Evolutionary conservation across 2,113 vertebrate species (phyloP).

Genomic region (Burhinus bistriatus): DNA sequence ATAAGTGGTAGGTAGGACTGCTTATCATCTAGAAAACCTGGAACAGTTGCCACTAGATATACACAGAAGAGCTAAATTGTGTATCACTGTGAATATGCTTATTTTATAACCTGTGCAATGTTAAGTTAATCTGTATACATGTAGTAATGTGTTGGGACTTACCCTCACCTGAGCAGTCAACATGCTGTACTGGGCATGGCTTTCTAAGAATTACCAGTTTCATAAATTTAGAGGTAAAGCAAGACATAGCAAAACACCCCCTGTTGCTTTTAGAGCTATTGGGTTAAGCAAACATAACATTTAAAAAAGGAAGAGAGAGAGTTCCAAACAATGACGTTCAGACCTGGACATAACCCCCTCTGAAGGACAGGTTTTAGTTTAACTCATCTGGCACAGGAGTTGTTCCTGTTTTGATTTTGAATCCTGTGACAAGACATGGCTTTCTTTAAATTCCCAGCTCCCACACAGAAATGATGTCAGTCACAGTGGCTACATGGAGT

Average conservation of each 20-base stretch:
- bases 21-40: not conserved
- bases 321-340: not conserved
- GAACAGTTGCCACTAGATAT: not conserved
- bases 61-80: not conserved
- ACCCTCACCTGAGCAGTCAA: not conserved
- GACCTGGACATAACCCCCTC: accelerated
- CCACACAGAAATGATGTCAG: not conserved
- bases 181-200: not conserved
- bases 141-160: not conserved
- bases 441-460: not conserved
- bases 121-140: not conserved
- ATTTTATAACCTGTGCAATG: not conserved
- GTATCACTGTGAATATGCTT: not conserved
- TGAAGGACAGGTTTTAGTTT: not conserved
- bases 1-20: not conserved
- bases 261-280: not conserved
- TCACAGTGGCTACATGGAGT: not conserved
- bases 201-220: not conserved
- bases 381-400: not conserved
- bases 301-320: not conserved
- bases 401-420: not conserved
- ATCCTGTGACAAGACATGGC: not conserved
- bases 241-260: not conserved
- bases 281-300: not conserved
- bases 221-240: not conserved